Evolutionary conservation across 92 coral and sea anemone genomes (phyloP), one percentile per base, ranked within the genome.

Genomic region (Blastomussa wellsi): DNA sequence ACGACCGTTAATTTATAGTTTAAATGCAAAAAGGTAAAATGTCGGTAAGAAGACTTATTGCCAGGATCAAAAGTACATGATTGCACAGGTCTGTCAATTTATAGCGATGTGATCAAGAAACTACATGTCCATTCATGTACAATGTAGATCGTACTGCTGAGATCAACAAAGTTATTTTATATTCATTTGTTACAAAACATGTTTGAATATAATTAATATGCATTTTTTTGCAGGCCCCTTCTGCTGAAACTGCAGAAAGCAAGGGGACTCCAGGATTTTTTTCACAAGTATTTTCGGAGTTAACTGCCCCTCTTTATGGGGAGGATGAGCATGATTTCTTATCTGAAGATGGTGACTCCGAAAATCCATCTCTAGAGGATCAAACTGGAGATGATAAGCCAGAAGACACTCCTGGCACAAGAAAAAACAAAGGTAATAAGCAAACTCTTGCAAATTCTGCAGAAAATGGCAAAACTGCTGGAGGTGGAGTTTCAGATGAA

Each of bases 321-420:
- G 79, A 72, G 5, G 86, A 82, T 14, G 87, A 83, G 28, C 31
- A 19, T 24, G 87, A 82, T 47, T 82, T 82, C n/a, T 5, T 31
- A 29, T 52, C 67, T 1, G 81, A 79, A 20, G 83, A 79, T 20
- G 38, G 72, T 36, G 67, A 57, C 17, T 29, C 83, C 64, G 83
- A 35, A n/a, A 28, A 36, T 36, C 33, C 73, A 38, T 15, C 72
- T 16, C 7, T 35, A 29, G 80, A 73, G 20, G 87, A 74, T 26
- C 29, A 42, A 11, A 32, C 60, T 0, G 42, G 44, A 29, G 80
- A 74, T 26, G 59, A 64, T 4, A 31, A 35, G 26, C 59, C 20
- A 44, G 79, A 26, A 19, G 79, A 74, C 1, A 9, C 28, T 15
- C 15, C 0, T 12, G 13, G n/a, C n/a, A n/a, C n/a, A n/a, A n/a